A percentile compares a stretch with the other conserved stretches of the same genome.
Conservation (phyloP, 1,140 invertebrate species). For the Gonioctena quinquepunctata region DNA sequence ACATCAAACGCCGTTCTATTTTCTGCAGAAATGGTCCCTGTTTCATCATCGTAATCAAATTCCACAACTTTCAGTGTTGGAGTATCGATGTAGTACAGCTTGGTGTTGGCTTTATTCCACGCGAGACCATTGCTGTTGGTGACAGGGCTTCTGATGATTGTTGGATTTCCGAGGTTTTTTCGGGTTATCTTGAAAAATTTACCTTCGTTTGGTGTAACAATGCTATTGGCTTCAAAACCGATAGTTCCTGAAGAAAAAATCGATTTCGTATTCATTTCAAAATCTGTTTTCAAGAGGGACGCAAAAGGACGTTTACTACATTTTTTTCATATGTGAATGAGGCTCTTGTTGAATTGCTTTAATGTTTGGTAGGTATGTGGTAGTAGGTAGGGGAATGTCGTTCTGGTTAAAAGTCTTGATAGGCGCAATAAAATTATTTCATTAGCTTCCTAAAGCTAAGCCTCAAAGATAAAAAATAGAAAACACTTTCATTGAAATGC, state of each 20-base stretch:
- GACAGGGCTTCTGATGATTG: slow-evolving; percentile 56
- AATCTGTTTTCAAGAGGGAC: too few species aligned
- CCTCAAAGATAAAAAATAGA: too few species aligned
- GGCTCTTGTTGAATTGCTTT: too few species aligned
- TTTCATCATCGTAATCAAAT: slow-evolving; percentile 75
- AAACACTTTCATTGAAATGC: too few species aligned
- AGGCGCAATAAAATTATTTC: too few species aligned
- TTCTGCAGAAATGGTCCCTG: slow-evolving; percentile 61
- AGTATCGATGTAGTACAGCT: slow-evolving; percentile 80
- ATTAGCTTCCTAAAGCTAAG: too few species aligned
- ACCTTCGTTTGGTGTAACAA: slow-evolving; percentile 59
- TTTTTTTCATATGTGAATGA: too few species aligned
- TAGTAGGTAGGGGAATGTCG: too few species aligned
- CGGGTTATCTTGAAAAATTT: slow-evolving; percentile 62
- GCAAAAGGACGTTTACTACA: too few species aligned
- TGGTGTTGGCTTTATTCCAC: slow-evolving; percentile 72
- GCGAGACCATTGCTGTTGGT: slow-evolving; percentile 81
- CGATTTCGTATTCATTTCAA: too few species aligned
- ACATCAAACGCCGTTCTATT: slow-evolving; percentile 56
- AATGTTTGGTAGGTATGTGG: too few species aligned
- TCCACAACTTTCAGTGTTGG: slow-evolving; percentile 64
- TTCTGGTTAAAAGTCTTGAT: too few species aligned
- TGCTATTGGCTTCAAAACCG: slow-evolving; percentile 58
- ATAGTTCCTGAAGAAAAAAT: slow-evolving; percentile 67
- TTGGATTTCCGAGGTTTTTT: slow-evolving; percentile 55